Evolutionary conservation across 2,113 vertebrate genomes (phyloP), one percentile per base, ranked within the genome.

Genomic region (Sisor rabdophorus): DNA sequence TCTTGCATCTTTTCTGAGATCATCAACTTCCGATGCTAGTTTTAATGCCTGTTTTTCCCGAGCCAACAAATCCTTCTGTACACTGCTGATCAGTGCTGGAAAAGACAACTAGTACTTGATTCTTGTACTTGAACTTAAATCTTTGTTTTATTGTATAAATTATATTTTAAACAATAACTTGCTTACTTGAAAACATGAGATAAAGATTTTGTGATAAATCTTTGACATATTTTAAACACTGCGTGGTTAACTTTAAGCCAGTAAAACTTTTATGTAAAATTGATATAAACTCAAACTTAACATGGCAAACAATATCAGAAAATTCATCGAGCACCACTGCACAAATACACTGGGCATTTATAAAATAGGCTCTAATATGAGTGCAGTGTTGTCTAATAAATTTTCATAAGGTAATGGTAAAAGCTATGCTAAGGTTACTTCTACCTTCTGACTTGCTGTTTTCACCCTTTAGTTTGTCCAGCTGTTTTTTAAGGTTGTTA

Each of bases 31-130:
- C 36, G 83, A 85, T 11, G 76, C 75, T 11, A 93, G 86, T 0
- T 87, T 86, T 11, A 88, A 84, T 3, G 89, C 83, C 71, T 91
- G 87, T 79, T 90, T 88, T 15, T 92, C 89, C 78, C 83, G 91
- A 2, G 64, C 56, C 0, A 76, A 55, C n/a, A 93, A 1, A 2
- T 94, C 91, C 47, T 82, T 88, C 73, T 90, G 90, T 78, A 93
- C 83, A 79, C 85, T 91, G 53, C 79, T 85, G 84, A 91, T 82
- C 67, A 92, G 79, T 17, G 80, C 93, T 94, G 32, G 47, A 69
- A 69, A 52, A 69, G 13, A 17, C 7, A 67, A 17, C 7, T 40
- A 44, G 11, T 5, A 22, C 36, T 64, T 12, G 20, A 22, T 44
- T 64, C 2, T 5, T 64, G 40, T 4, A 64, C 32, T 40, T 64